Conservation (phyloP, 2,888 invertebrate genomes). For the Hirtodrosophila alboralis region DNA sequence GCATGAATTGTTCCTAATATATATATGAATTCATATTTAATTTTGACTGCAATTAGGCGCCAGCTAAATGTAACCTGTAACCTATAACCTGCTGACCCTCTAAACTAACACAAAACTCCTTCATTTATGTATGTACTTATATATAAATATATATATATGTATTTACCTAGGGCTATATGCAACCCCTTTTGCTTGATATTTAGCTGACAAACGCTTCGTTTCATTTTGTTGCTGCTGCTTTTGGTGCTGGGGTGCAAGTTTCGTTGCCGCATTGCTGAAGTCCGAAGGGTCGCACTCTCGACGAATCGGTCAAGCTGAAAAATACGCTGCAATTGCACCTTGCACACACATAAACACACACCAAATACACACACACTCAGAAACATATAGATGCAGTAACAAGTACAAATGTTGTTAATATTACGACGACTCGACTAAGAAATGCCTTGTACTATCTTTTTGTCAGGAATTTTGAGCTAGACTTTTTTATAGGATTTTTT, state of each 20-base stretch:
- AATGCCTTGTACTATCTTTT: constrained; percentile 14
- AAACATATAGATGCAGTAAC: constrained; percentile 21
- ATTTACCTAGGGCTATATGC: constrained; percentile 37
- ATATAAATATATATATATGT: constrained; percentile 11
- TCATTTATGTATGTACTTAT: constrained; percentile 19
- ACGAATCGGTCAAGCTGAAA: constrained; percentile 81
- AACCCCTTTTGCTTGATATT: constrained; percentile 55
- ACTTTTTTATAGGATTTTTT: no score
- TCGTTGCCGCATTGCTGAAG: constrained; percentile 57
- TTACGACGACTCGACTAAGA: constrained; percentile 12
- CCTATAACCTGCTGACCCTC: constrained; percentile 80
- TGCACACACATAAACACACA: constrained; percentile 36
- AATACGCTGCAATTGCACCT: constrained; percentile 79
- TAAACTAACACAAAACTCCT: constrained; percentile 53
- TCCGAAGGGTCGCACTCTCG: constrained; percentile 53
- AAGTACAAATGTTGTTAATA: constrained; percentile 28
- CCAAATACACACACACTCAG: constrained; percentile 8
- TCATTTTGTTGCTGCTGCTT: constrained; percentile 47
- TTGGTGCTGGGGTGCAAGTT: constrained; percentile 63
- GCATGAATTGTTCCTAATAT: background rate
- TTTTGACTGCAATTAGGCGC: constrained; percentile 61
- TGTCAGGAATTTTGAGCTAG: no score
- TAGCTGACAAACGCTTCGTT: constrained; percentile 68
- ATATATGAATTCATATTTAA: constrained; percentile 28
- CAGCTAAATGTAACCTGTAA: constrained; percentile 15